Conservation (phyloP, 2,888 invertebrate species). For the Chrysina gloriosa region DNA sequence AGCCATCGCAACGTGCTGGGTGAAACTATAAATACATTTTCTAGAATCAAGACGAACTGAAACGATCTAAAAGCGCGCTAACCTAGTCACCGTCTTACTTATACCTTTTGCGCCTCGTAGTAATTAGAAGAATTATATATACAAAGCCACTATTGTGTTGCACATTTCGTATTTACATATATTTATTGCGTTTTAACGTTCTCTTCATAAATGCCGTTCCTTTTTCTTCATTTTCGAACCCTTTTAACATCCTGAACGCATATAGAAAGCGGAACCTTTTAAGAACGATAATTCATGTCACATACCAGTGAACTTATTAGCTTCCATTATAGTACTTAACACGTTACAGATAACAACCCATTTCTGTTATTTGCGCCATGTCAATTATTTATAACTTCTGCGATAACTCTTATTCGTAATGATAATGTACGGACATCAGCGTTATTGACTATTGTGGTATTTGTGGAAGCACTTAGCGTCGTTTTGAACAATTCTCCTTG, state of each 20-base stretch:
- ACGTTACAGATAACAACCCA: conserved; percentile 6
- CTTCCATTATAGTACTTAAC: conserved; percentile 16
- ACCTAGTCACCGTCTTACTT: not conserved
- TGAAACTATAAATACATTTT: not conserved
- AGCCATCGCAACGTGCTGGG: not conserved
- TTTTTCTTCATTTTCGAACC: too few species aligned
- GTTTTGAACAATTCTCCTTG: not conserved
- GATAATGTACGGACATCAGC: not conserved
- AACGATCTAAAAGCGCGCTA: not conserved
- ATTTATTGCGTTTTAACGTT: not conserved
- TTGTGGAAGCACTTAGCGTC: not conserved
- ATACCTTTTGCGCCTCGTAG: not conserved
- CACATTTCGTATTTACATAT: not conserved
- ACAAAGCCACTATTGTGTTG: not conserved
- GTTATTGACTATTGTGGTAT: not conserved
- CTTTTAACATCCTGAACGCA: not conserved
- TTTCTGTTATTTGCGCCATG: conserved; percentile 5
- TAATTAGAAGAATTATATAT: not conserved
- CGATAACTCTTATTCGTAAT: not conserved
- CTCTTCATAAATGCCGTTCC: not conserved
- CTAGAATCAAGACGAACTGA: not conserved
- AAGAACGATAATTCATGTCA: conserved; percentile 6
- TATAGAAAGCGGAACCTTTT: not conserved
- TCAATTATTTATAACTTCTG: conserved; percentile 17
- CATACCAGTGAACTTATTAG: conserved; percentile 9